Evolutionary conservation across 2,888 invertebrate genomes (phyloP).

Genomic region (Lepidocyrtoides sp.): DNA sequence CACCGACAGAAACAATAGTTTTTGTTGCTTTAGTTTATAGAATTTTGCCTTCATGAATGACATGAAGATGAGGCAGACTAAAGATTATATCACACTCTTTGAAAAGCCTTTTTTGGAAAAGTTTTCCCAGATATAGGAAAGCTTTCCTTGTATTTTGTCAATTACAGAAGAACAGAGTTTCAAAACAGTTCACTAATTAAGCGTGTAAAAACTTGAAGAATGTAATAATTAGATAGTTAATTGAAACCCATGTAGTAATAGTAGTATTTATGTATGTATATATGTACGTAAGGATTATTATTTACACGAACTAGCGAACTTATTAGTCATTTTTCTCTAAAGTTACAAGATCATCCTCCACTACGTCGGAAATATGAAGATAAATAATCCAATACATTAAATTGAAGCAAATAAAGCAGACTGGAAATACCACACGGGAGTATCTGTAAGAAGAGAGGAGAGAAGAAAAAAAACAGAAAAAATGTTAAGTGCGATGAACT

Average conservation of each 20-base stretch:
- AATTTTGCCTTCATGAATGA: conserved; percentile 44
- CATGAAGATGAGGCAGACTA: conserved; percentile 73
- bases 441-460: conserved; percentile 87
- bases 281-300: conserved; percentile 49
- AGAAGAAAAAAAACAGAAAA: not conserved
- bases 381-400: conserved; percentile 99
- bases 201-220: conserved; percentile 64
- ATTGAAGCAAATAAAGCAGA: conserved; percentile 99
- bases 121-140: conserved; percentile 5
- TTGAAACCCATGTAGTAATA: conserved; percentile 41
- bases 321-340: conserved; percentile 88
- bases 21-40: conserved; percentile 41
- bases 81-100: conserved; percentile 80
- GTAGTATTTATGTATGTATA: conserved; percentile 53
- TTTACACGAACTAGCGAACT: conserved; percentile 63
- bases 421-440: conserved; percentile 98
- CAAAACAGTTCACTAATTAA: conserved; percentile 63
- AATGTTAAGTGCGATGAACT: not conserved
- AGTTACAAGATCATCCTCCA: conserved; percentile 96
- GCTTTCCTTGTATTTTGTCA: conserved; percentile 28
- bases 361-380: conserved; percentile 97
- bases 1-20: conserved; percentile 45
- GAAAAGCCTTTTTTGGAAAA: conserved; percentile 61
- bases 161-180: conserved; percentile 52
- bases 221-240: conserved; percentile 47